Conservation (phyloP, 2,797 vertebrate genomes). For the Choloepus didactylus region DNA sequence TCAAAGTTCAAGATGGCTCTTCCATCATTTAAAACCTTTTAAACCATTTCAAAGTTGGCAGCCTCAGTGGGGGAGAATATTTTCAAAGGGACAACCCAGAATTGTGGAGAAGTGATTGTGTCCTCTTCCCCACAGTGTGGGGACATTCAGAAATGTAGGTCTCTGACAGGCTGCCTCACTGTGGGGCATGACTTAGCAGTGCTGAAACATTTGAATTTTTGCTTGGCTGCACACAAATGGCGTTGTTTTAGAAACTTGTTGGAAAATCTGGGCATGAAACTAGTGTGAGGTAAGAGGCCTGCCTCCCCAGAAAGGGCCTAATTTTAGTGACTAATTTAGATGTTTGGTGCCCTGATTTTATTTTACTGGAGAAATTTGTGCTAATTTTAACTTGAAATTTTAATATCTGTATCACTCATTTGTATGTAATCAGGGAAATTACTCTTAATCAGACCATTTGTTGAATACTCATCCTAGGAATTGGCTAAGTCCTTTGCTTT, state of each 20-base stretch:
- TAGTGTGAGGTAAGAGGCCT: constrained; percentile 16
- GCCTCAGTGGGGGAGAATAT: not conserved
- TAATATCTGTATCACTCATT: not conserved
- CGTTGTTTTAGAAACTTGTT: constrained; percentile 51
- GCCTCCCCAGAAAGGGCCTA: not conserved
- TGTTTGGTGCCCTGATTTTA: not conserved
- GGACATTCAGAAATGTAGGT: not conserved
- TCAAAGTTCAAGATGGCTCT: not conserved
- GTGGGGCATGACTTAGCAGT: constrained; percentile 24
- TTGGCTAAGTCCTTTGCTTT: constrained; percentile 28
- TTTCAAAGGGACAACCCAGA: not conserved
- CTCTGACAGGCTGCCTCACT: not conserved
- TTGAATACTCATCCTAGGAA: constrained; percentile 1
- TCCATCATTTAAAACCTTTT: not conserved
- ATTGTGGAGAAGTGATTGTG: not conserved
- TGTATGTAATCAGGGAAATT: not conserved
- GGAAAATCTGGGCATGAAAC: constrained; percentile 9
- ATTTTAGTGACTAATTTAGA: not conserved
- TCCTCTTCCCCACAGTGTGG: not conserved
- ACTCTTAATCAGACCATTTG: not conserved
- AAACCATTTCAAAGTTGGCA: not conserved
- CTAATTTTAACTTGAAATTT: constrained; percentile 36
- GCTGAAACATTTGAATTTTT: constrained; percentile 26
- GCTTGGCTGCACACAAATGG: constrained; percentile 31
- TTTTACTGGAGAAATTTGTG: constrained; percentile 9